A percentile compares a stretch with the other conserved stretches of the same genome.
Evolutionary conservation across 2,888 invertebrate genomes (phyloP).

Genomic region (Tachystola acroxantha): DNA sequence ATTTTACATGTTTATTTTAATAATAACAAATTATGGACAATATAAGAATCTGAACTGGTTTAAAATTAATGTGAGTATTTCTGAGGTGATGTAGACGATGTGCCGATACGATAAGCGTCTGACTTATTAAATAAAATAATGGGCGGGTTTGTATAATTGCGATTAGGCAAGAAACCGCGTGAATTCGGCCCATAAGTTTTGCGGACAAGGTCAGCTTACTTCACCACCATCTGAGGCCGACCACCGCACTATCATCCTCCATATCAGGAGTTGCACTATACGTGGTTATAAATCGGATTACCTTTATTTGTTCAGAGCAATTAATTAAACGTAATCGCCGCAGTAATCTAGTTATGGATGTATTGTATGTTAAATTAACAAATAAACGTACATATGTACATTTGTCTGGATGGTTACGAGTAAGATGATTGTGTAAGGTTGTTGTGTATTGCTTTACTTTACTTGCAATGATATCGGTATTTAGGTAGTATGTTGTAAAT

Average conservation of each 20-base stretch:
- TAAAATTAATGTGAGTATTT: too few relatives aligned
- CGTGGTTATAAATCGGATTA: conserved; percentile 5
- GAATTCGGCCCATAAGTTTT: conserved; percentile 54
- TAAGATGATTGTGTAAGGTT: too few relatives aligned
- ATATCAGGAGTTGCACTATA: conserved; percentile 18
- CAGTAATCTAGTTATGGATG: background rate
- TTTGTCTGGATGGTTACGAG: too few relatives aligned
- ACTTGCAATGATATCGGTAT: too few relatives aligned
- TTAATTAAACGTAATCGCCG: conserved; percentile 2
- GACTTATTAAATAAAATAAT: conserved; percentile 61
- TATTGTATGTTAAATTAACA: too few relatives aligned
- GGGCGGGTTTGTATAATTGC: conserved; percentile 57
- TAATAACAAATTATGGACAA: too few relatives aligned
- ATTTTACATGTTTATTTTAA: too few relatives aligned
- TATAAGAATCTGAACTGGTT: too few relatives aligned
- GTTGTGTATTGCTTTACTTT: too few relatives aligned
- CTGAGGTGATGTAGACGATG: too few relatives aligned
- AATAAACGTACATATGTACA: background rate
- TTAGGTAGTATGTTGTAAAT: too few relatives aligned
- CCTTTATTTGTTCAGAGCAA: conserved; percentile 1
- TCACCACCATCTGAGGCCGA: conserved; percentile 35
- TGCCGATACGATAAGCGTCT: conserved; percentile 45
- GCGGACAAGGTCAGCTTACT: conserved; percentile 54
- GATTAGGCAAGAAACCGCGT: conserved; percentile 51
- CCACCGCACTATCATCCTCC: conserved; percentile 30